phyloP scores from a whole-genome alignment of 2,888 invertebrate genomes.

The Stenodera caucasica region DNA sequence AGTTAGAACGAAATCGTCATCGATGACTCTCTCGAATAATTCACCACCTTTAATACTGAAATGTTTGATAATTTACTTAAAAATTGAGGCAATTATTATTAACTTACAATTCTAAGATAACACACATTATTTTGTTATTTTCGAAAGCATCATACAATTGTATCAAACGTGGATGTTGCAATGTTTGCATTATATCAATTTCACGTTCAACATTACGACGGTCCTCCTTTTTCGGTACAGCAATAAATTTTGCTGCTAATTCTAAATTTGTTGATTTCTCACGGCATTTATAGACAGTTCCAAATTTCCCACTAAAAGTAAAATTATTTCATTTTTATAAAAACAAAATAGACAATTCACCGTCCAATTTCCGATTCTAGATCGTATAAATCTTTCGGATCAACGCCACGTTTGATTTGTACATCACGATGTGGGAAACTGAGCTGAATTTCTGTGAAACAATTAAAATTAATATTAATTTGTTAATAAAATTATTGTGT shows the following conservation, averaged over 20 bases:
- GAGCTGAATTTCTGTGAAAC: slow-evolving; percentile 78
- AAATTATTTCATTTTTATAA: neutral
- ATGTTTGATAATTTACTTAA: slow-evolving; percentile 33
- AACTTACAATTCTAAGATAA: slow-evolving; percentile 96
- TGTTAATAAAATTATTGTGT: slow-evolving; percentile 18
- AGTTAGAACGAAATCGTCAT: slow-evolving; percentile 96
- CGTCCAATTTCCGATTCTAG: slow-evolving; percentile 91
- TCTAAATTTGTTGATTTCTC: slow-evolving; percentile 79
- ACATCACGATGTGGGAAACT: slow-evolving; percentile 90
- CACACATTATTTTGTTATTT: slow-evolving; percentile 90
- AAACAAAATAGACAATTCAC: slow-evolving; percentile 58
- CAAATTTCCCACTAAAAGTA: slow-evolving; percentile 88
- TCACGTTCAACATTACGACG: slow-evolving; percentile 91
- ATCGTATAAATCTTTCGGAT: slow-evolving; percentile 85
- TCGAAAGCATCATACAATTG: slow-evolving; percentile 98
- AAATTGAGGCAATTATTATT: neutral
- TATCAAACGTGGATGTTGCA: slow-evolving; percentile 93
- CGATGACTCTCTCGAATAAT: slow-evolving; percentile 97
- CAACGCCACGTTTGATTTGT: slow-evolving; percentile 76
- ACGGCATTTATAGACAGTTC: slow-evolving; percentile 90
- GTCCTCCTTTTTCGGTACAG: slow-evolving; percentile 82
- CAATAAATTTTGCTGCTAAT: slow-evolving; percentile 92
- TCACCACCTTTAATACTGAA: slow-evolving; percentile 97
- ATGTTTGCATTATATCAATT: slow-evolving; percentile 92
- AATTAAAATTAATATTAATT: slow-evolving; percentile 24